Conservation (phyloP, 1,140 invertebrate species). For the Amphibalanus amphitrite region DNA sequence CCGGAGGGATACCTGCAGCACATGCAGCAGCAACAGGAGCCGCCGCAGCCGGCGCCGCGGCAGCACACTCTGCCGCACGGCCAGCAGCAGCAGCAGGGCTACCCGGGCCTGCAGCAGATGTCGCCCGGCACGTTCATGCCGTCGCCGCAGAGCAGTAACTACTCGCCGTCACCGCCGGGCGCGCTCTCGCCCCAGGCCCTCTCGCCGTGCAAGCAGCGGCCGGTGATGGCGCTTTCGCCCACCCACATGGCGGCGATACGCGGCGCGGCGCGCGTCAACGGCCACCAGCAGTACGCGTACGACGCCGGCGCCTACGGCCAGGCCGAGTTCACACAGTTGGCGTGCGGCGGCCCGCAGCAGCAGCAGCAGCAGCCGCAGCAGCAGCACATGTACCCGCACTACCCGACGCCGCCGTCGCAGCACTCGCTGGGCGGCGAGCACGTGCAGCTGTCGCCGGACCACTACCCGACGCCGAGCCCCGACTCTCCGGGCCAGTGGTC, state of each 20-base stretch:
- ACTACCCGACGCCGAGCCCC: constrained; percentile 82
- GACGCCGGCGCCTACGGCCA: constrained; percentile 20
- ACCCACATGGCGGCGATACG: constrained; percentile 85
- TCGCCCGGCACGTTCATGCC: constrained; percentile 63
- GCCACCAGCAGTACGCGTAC: constrained; percentile 14
- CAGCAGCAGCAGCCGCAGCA: constrained; percentile 13
- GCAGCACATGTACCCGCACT: constrained; percentile 37
- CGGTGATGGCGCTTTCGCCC: constrained; percentile 75
- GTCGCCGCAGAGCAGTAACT: constrained; percentile 30
- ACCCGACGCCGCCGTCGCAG: constrained; percentile 67
- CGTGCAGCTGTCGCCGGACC: constrained; percentile 48
- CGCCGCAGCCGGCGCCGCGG: constrained; percentile 16
- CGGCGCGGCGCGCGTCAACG: constrained; percentile 69
- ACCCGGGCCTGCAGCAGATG: constrained; percentile 25
- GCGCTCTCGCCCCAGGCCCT: constrained; percentile 38
- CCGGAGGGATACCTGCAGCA: constrained; percentile 10
- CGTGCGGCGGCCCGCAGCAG: constrained; percentile 5
- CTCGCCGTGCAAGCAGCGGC: constrained; percentile 38
- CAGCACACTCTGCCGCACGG: constrained; percentile 12
- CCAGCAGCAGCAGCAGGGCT: constrained; percentile 13
- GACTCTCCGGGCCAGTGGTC: constrained; percentile 90
- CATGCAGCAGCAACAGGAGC: too few species aligned
- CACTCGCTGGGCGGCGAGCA: constrained; percentile 41
- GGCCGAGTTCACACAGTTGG: background rate
- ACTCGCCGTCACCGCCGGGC: constrained; percentile 32